Evolutionary conservation across 2,888 invertebrate species (phyloP).

Genomic region (Epinotia nisella): DNA sequence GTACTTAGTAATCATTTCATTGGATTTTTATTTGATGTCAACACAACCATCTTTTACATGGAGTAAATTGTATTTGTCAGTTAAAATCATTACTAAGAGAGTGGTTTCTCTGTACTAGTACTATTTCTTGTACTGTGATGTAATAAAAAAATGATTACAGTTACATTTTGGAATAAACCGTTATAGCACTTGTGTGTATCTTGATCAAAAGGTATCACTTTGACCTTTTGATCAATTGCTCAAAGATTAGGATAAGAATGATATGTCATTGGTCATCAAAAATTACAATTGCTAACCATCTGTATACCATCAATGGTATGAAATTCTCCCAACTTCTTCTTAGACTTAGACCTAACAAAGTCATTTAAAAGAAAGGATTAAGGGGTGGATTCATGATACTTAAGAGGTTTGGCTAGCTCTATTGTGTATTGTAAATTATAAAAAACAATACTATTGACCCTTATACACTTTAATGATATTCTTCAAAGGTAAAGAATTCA

Average conservation of each 20-base stretch:
- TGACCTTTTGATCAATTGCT: background rate
- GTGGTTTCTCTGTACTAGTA: too few species aligned
- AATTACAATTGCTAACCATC: background rate
- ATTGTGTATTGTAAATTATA: conserved; percentile 9
- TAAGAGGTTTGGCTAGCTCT: background rate
- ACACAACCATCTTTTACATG: too few species aligned
- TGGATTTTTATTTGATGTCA: too few species aligned
- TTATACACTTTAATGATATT: background rate
- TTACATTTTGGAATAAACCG: background rate
- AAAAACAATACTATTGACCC: background rate
- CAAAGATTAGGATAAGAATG: background rate
- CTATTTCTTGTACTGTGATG: too few species aligned
- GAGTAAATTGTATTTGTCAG: too few species aligned
- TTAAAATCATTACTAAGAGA: too few species aligned
- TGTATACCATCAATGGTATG: background rate
- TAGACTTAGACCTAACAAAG: background rate
- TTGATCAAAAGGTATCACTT: background rate
- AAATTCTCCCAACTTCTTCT: background rate
- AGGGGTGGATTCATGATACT: background rate
- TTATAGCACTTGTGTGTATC: background rate
- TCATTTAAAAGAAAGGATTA: background rate
- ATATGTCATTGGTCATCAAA: background rate
- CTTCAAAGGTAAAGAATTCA: background rate
- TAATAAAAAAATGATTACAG: too few species aligned
- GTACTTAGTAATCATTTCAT: too few species aligned